Evolutionary conservation across 2,888 invertebrate species (phyloP).

Genomic region (Melinaea menophilus): DNA sequence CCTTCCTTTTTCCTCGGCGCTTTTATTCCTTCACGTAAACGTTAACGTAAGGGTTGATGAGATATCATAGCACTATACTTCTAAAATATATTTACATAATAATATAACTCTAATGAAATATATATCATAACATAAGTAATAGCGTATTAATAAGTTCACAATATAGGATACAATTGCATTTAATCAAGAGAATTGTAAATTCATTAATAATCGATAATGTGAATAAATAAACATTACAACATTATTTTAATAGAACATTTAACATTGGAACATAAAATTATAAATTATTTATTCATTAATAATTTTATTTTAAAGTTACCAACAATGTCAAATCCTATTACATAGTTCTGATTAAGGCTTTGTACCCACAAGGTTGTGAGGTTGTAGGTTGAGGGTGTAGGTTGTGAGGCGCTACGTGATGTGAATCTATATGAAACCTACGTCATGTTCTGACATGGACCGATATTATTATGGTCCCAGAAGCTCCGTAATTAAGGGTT

Average conservation of each 20-base stretch:
- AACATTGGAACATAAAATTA: background rate
- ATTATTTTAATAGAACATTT: no score
- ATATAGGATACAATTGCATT: no score
- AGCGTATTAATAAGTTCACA: no score
- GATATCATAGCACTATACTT: background rate
- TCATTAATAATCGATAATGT: no score
- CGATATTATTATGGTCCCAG: slow-evolving; percentile 4
- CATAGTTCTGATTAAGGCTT: slow-evolving; percentile 5
- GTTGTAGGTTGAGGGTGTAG: no score
- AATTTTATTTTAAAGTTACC: slow-evolving; percentile 3
- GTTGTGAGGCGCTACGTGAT: slow-evolving; percentile 5
- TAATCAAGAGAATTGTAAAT: no score
- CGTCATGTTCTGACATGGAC: slow-evolving; percentile 5
- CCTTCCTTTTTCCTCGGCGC: slow-evolving; percentile 16
- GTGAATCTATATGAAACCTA: slow-evolving; percentile 4
- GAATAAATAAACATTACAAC: no score
- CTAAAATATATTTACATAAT: background rate
- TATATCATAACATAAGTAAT: background rate
- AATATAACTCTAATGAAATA: background rate
- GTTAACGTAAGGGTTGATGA: slow-evolving; percentile 4
- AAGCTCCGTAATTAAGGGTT: slow-evolving; percentile 1
- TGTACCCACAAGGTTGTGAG: slow-evolving; percentile 5
- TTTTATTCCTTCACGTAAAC: slow-evolving; percentile 12
- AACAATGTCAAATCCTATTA: slow-evolving; percentile 7
- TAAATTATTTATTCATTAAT: slow-evolving; percentile 1